Percentiles rank a stretch among this genome's conserved stretches.
Evolutionary conservation across 2,113 vertebrate genomes (phyloP).

Genomic region (Accipiter virgatus): DNA sequence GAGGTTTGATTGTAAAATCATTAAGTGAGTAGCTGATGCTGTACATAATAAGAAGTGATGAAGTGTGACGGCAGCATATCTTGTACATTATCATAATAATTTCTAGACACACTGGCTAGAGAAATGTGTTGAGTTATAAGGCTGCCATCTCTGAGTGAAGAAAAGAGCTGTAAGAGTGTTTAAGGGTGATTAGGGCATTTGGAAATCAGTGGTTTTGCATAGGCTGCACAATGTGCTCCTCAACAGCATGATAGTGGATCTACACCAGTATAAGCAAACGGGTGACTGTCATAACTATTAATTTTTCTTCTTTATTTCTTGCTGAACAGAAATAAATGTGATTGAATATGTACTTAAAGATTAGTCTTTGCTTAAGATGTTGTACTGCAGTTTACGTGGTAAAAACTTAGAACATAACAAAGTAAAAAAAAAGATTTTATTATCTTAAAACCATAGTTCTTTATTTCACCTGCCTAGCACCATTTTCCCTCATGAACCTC

Average conservation of each 20-base stretch:
- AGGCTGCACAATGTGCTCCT: not conserved
- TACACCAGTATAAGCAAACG: not conserved
- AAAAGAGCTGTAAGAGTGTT: not conserved
- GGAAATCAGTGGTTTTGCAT: not conserved
- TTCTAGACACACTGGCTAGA: not conserved
- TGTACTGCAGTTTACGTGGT: not conserved
- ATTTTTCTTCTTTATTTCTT: not conserved
- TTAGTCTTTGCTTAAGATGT: not conserved
- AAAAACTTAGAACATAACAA: not conserved
- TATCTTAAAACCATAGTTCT: not conserved
- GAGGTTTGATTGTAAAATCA: not conserved
- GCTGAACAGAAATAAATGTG: not conserved
- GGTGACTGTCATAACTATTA: not conserved
- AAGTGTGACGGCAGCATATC: conserved; percentile 4
- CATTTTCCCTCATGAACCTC: not conserved
- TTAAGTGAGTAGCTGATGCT: not conserved
- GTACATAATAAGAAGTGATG: conserved; percentile 13
- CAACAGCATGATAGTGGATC: not conserved
- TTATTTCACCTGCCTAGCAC: not conserved
- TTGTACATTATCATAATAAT: conserved; percentile 5
- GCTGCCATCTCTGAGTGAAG: not conserved
- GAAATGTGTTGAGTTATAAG: not conserved
- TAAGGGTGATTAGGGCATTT: not conserved
- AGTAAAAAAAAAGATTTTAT: not conserved
- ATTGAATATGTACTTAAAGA: not conserved